These are phyloP conservation scores for Champsocephalus esox DNA, from an alignment of 2,797 vertebrate species.

Conservation along the genomic window DNA sequence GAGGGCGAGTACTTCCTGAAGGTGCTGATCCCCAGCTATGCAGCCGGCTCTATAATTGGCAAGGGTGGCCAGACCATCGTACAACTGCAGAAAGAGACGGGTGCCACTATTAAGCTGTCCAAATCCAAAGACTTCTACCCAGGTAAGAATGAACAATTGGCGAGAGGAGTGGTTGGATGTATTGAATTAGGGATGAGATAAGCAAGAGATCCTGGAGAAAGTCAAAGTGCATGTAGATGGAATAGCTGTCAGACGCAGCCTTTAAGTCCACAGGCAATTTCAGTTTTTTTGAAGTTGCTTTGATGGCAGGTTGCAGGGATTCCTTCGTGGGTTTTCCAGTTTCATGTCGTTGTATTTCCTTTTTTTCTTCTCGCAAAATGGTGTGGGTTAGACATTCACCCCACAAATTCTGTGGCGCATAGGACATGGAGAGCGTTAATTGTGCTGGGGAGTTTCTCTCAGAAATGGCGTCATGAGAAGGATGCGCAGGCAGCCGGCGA, in stretches of 20 bases:
- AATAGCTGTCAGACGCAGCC: conserved; percentile 8
- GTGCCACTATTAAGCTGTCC: conserved; percentile 96
- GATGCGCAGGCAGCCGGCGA: conserved; percentile 53
- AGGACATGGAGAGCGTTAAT: conserved; percentile 30
- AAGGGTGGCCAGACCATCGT: conserved; percentile 97
- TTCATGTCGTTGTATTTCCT: conserved; percentile 13
- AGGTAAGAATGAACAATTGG: conserved; percentile 81
- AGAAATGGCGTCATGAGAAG: conserved; percentile 49
- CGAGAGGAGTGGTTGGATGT: conserved; percentile 29
- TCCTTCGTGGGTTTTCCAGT: background rate
- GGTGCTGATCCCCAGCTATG: conserved; percentile 97
- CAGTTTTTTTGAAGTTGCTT: conserved; percentile 9
- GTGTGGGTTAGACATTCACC: conserved; percentile 37
- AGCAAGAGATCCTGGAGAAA: conserved; percentile 34
- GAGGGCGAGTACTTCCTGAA: conserved; percentile 97
- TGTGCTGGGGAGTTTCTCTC: conserved; percentile 20
- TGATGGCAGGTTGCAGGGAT: conserved; percentile 3
- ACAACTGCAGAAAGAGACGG: conserved; percentile 96
- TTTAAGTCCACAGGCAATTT: conserved; percentile 34
- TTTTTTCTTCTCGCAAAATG: conserved; percentile 6
- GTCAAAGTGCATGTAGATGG: conserved; percentile 37
- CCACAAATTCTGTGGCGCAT: conserved; percentile 15
- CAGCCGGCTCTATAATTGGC: conserved; percentile 96
- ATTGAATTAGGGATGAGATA: conserved; percentile 26
- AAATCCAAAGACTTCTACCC: conserved; percentile 99